phyloP scores from a whole-genome alignment of 2,113 vertebrate species.

The Nothoprocta perdicaria region DNA sequence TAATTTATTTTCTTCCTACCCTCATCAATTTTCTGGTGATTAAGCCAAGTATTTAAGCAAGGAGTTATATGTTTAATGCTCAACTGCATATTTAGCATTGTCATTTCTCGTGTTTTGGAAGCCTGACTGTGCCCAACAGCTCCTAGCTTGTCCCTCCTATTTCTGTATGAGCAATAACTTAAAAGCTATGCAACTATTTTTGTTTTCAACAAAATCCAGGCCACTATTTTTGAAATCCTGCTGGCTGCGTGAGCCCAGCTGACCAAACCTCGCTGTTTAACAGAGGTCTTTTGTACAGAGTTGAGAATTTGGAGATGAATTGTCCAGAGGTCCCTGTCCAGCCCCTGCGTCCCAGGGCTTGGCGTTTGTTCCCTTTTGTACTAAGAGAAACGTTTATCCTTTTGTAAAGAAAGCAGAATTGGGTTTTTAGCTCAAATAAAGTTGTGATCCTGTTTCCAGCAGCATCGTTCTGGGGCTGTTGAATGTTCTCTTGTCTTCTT shows the following conservation, averaged over 20 bases:
- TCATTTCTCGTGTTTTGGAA: neutral
- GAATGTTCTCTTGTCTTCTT: neutral
- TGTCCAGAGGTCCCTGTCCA: constrained; percentile 2
- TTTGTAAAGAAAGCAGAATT: constrained; percentile 68
- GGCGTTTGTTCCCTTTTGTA: constrained; percentile 59
- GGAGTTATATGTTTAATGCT: neutral
- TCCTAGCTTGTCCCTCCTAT: neutral
- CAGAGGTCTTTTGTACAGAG: constrained; percentile 38
- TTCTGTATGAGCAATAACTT: constrained; percentile 65
- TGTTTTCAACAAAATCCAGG: neutral
- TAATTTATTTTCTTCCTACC: constrained; percentile 71
- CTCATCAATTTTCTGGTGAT: neutral
- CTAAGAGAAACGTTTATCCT: constrained; percentile 70
- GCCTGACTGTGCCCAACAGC: neutral
- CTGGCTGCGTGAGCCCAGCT: neutral
- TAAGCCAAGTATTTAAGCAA: neutral
- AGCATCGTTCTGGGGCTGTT: neutral
- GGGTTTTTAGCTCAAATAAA: constrained; percentile 77
- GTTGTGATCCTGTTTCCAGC: constrained; percentile 57
- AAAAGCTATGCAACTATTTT: constrained; percentile 67
- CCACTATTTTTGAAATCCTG: constrained; percentile 4
- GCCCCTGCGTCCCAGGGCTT: neutral
- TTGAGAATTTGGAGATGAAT: constrained; percentile 23
- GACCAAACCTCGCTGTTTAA: neutral
- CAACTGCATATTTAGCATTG: neutral